Evolutionary conservation across 2,113 vertebrate species (phyloP).

Genomic region (Prolemur simus): DNA sequence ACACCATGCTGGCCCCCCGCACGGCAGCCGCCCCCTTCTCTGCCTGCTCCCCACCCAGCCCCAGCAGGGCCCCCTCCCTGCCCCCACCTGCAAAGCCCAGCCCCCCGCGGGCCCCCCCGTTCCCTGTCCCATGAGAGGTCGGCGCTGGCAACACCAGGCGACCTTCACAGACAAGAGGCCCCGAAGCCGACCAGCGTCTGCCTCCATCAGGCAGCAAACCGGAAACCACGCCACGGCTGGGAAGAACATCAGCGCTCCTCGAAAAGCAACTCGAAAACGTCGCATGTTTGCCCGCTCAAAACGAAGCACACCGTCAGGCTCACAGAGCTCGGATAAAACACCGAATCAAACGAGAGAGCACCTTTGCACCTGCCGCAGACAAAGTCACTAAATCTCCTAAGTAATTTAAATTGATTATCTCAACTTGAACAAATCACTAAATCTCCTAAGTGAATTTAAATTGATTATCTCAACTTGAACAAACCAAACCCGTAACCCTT

Average conservation of each 20-base stretch:
- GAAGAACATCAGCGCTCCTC: rapidly evolving
- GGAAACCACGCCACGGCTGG: background rate
- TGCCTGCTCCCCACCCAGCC: too few species aligned
- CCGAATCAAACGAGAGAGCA: too few species aligned
- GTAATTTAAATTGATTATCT: background rate
- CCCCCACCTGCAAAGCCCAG: background rate
- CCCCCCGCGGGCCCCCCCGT: too few species aligned
- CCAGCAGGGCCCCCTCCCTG: too few species aligned
- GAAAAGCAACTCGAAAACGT: background rate
- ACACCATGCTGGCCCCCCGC: background rate
- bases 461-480: background rate
- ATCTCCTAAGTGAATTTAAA: background rate
- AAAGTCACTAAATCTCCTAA: background rate
- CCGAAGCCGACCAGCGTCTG: rapidly evolving
- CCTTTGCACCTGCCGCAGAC: rapidly evolving
- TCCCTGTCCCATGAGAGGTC: background rate
- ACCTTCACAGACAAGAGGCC: background rate
- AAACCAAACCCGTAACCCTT: background rate
- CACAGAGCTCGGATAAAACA: rapidly evolving
- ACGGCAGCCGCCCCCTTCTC: too few species aligned
- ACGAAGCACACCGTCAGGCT: rapidly evolving
- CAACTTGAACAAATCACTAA: background rate
- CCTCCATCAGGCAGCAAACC: background rate
- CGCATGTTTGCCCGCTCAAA: background rate
- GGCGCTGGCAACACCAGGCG: background rate